Conservation (phyloP, 1,140 invertebrate genomes). For the Episyrphus balteatus region DNA sequence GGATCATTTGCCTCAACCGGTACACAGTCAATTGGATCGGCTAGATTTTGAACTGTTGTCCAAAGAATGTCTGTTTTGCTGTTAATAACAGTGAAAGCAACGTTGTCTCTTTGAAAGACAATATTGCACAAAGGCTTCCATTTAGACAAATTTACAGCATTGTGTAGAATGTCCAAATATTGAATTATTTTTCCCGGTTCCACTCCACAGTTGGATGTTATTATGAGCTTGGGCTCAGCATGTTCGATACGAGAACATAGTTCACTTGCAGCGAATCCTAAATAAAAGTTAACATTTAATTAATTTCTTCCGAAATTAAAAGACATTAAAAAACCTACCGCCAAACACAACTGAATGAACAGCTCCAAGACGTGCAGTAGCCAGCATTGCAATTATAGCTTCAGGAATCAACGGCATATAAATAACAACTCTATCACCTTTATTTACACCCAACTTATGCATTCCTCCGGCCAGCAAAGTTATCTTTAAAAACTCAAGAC, state of each 20-base stretch:
- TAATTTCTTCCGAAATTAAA: slow-evolving; percentile 1
- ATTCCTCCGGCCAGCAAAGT: slow-evolving; percentile 66
- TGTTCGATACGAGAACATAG: slow-evolving; percentile 76
- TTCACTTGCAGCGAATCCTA: slow-evolving; percentile 74
- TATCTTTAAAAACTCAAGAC: slow-evolving; percentile 37
- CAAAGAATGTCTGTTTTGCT: slow-evolving; percentile 59
- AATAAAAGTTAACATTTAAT: slow-evolving; percentile 37
- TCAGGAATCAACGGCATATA: slow-evolving; percentile 89
- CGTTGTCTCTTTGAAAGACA: slow-evolving; percentile 61
- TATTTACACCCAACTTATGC: slow-evolving; percentile 55
- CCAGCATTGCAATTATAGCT: slow-evolving; percentile 75
- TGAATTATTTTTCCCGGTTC: slow-evolving; percentile 75
- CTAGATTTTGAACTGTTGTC: slow-evolving; percentile 54
- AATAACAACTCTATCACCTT: slow-evolving; percentile 65
- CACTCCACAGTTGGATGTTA: slow-evolving; percentile 81
- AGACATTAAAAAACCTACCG: slow-evolving; percentile 41
- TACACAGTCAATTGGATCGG: slow-evolving; percentile 64
- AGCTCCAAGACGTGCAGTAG: slow-evolving; percentile 68
- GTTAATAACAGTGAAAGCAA: slow-evolving; percentile 51
- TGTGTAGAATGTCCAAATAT: slow-evolving; percentile 81
- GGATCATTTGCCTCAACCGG: slow-evolving; percentile 80
- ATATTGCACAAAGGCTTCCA: slow-evolving; percentile 65
- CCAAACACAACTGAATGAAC: slow-evolving; percentile 83
- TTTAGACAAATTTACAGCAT: slow-evolving; percentile 60
- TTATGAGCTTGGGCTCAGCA: slow-evolving; percentile 74